Evolutionary conservation across 2,888 invertebrate species (phyloP).

Genomic region (Oxystoma pomonae): DNA sequence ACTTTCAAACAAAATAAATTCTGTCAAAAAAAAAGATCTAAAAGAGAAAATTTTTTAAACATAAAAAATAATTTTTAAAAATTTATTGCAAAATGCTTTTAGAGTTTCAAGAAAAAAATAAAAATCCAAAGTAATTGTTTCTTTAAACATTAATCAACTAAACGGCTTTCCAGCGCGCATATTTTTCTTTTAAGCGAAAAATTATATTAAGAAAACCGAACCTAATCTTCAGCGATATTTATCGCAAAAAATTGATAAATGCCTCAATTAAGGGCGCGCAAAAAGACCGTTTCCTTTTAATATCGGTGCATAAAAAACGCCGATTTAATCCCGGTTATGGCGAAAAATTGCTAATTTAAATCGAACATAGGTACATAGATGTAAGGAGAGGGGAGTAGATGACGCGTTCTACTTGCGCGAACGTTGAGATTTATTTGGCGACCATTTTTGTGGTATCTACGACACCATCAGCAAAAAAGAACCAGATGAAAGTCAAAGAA

Average conservation of each 20-base stretch:
- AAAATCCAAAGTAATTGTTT: not conserved
- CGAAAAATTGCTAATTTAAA: constrained; percentile 46
- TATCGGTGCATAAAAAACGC: constrained; percentile 41
- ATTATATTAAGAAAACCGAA: constrained; percentile 22
- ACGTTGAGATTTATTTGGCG: no score
- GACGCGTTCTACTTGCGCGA: no score
- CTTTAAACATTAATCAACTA: not conserved
- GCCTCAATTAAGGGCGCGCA: constrained; percentile 37
- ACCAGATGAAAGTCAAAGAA: no score
- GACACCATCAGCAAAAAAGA: no score
- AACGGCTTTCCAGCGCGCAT: not conserved
- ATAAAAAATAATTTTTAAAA: no score
- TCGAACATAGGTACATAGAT: no score
- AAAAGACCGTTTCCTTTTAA: constrained; percentile 32
- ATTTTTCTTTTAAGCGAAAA: constrained; percentile 14
- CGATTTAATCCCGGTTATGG: constrained; percentile 47
- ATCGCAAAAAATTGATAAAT: constrained; percentile 39
- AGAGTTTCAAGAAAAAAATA: not conserved
- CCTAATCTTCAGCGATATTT: constrained; percentile 24
- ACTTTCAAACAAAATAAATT: no score
- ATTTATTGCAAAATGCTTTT: not conserved
- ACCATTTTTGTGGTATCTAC: no score
- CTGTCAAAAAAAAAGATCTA: no score
- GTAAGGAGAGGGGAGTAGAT: no score
- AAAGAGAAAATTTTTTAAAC: no score